Base-by-base conservation (phyloP, 23 tunicate genomes). In the Aplidium turbinatum region DNA sequence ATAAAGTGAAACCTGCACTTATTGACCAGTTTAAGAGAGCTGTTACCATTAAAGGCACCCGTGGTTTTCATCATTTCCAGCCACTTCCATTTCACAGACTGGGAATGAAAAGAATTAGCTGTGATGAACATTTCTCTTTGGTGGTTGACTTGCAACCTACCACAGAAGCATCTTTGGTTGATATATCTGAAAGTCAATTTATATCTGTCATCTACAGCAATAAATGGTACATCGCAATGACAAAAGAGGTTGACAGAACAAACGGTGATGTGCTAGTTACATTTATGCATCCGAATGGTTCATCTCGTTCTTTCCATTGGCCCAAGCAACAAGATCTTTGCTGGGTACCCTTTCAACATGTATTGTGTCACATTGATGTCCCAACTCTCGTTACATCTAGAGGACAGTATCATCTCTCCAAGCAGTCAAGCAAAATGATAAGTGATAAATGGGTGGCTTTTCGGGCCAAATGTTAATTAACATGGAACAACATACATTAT, bases 31-130 rank as follows among this genome's bases (percentile, higher is more conserved):
- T 20, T n/a, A 63, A 54, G 60, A 18, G 19, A n/a, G 60, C 60
- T 18, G 19, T 25, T 4, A 54, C 60, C 21, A 54, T 54, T n/a
- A 63, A 33, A 63, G 40, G 70, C 50, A 23, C 50, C 19, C 19
- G 70, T 21, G 28, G 70, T 27, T 63, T 63, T 27, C 70, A 63
- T 27, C 21, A 63, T 63, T 63, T 63, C 50, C 19, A 18, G 70
- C 50, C 50, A 5, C 18, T 63, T 20, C 28, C 70, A n/a, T 11
- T 5, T 5, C 21, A 13, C 4, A 22, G 23, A 54, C 21, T 54
- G 23, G 60, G 60, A 13, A 11, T 54, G 60, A 63, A 63, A n/a
- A 5, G 50, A 27, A 63, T 63, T 16, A 63, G 70, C 50, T 27
- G 24, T 5, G 70, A 63, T 63, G 70, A 34, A 13, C 24, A n/a